These are phyloP conservation scores for Ploceus nigricollis DNA, from an alignment of 2,113 vertebrate genomes.

Conservation along the genomic window DNA sequence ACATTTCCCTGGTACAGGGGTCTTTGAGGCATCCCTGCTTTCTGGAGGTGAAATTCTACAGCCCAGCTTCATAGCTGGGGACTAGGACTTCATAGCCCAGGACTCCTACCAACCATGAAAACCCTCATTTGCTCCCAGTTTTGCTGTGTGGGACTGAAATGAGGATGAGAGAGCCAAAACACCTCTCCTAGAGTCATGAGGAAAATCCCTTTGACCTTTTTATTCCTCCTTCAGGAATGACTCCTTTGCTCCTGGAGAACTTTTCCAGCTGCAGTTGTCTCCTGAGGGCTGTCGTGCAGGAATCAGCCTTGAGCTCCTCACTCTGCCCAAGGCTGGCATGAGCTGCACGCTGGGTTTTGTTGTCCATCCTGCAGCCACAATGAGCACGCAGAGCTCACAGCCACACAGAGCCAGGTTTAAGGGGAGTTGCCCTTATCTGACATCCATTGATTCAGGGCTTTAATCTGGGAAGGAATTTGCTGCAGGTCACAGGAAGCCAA, in stretches of 20 bases:
- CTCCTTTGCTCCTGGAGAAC: background rate
- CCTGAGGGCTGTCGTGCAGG: background rate
- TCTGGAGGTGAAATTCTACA: background rate
- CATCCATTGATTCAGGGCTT: background rate
- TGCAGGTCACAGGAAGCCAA: background rate
- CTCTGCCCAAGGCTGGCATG: rapidly evolving
- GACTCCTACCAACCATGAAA: background rate
- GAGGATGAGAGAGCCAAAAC: background rate
- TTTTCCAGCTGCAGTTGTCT: background rate
- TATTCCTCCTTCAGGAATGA: background rate
- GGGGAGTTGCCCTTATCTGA: background rate
- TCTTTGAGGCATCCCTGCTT: background rate
- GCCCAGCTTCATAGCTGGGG: background rate
- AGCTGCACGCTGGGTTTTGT: rapidly evolving
- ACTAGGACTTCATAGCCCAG: too few species aligned
- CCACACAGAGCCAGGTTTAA: background rate
- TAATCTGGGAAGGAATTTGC: background rate
- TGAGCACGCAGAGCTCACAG: background rate
- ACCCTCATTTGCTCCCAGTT: background rate
- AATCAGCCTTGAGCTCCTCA: background rate
- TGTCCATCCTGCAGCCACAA: background rate
- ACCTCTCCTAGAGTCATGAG: background rate
- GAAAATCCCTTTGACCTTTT: background rate
- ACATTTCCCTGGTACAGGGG: rapidly evolving
- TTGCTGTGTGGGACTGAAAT: background rate